phyloP scores from a whole-genome alignment of 2,113 vertebrate genomes.

The Anarhynchus alexandrinus region DNA sequence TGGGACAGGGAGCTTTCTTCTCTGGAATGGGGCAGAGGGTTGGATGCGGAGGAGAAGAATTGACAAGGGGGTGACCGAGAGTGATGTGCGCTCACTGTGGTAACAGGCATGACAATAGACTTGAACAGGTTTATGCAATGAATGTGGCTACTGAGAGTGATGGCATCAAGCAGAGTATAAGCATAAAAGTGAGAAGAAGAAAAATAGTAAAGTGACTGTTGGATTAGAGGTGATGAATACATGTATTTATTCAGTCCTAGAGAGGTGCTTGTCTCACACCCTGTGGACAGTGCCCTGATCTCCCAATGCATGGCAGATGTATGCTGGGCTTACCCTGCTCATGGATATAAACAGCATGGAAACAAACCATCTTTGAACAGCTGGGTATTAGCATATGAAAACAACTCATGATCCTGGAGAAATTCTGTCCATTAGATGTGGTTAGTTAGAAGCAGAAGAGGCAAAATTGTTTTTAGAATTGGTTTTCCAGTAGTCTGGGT shows the following conservation, averaged over 20 bases:
- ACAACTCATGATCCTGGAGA: too few relatives aligned
- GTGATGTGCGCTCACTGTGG: neutral
- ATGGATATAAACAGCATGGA: too few relatives aligned
- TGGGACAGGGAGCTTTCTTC: neutral
- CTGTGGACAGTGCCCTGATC: neutral
- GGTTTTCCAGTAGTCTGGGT: too few relatives aligned
- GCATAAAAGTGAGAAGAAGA: neutral
- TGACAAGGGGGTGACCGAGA: neutral
- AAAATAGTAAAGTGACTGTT: neutral
- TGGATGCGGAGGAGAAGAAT: neutral
- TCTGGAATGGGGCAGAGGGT: neutral
- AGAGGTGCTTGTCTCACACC: neutral
- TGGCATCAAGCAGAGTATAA: neutral
- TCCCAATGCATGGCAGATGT: too few relatives aligned
- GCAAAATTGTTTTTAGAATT: too few relatives aligned
- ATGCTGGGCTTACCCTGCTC: too few relatives aligned
- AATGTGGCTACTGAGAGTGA: neutral
- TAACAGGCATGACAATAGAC: neutral
- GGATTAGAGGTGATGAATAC: neutral
- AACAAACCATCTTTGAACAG: too few relatives aligned
- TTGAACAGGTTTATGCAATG: neutral
- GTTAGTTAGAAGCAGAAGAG: too few relatives aligned
- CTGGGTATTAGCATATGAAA: too few relatives aligned
- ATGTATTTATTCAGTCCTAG: neutral
- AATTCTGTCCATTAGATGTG: too few relatives aligned